Conservation (phyloP, 2,113 vertebrate genomes). For the Balaeniceps rex region DNA sequence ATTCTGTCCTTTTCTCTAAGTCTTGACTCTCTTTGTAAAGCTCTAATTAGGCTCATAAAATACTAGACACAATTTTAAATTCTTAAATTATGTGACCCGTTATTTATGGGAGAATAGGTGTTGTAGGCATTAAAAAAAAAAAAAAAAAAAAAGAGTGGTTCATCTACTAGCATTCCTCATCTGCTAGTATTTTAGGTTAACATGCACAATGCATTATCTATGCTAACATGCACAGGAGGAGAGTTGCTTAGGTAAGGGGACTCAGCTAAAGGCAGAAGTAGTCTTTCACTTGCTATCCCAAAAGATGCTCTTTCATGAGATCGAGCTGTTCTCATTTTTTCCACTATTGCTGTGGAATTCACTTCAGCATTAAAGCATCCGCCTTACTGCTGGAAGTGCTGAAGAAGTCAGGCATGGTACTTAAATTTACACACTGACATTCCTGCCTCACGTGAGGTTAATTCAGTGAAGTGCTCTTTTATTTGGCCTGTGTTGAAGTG, state of each 20-base stretch:
- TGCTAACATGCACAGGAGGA: background rate
- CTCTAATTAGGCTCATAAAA: background rate
- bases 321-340: constrained; percentile 14
- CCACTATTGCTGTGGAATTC: background rate
- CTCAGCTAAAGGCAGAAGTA: background rate
- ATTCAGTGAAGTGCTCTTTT: constrained; percentile 42
- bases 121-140: background rate
- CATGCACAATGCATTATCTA: background rate
- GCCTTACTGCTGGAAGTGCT: background rate
- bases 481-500: constrained; percentile 24
- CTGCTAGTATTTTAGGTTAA: background rate
- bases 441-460: constrained; percentile 35
- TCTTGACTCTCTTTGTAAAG: background rate
- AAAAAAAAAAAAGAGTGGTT: background rate
- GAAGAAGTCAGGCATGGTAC: constrained; percentile 1
- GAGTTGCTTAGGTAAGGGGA: background rate
- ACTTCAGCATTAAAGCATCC: constrained; percentile 8
- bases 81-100: background rate
- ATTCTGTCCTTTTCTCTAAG: background rate
- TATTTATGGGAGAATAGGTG: background rate
- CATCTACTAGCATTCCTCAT: background rate
- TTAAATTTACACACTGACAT: constrained; percentile 17
- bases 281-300: background rate
- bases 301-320: constrained; percentile 9
- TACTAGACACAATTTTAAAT: background rate